phyloP scores from a whole-genome alignment of 2,888 invertebrate species.

The Tipula helvola region DNA sequence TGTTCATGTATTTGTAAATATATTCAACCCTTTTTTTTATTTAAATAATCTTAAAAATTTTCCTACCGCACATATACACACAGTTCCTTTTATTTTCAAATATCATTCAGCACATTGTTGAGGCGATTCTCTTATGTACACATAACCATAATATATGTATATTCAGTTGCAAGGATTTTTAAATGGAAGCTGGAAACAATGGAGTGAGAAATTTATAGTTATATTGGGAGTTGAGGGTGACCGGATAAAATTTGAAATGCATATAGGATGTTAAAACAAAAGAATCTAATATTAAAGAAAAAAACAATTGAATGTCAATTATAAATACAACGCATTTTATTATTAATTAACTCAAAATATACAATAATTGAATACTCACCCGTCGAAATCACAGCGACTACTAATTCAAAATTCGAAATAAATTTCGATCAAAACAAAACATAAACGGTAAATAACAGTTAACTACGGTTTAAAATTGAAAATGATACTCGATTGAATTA shows the following conservation, averaged over 20 bases:
- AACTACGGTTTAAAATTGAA: not conserved
- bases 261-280: no score
- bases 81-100: not conserved
- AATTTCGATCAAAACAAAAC: not conserved
- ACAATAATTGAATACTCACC: not conserved
- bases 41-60: not conserved
- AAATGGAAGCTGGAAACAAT: not conserved
- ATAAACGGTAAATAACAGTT: no score
- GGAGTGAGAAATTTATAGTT: not conserved
- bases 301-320: no score
- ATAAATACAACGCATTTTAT: not conserved
- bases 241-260: not conserved
- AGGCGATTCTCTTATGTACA: not conserved
- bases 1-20: not conserved
- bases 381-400: not conserved
- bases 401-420: not conserved
- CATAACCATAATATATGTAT: not conserved
- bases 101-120: not conserved
- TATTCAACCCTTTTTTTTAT: not conserved
- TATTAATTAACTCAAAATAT: no score
- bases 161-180: not conserved
- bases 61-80: not conserved
- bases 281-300: no score
- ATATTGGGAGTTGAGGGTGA: not conserved
- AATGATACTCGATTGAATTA: not conserved